Evolutionary conservation across 2,888 invertebrate species (phyloP).

Genomic region (Agrochola circellaris): DNA sequence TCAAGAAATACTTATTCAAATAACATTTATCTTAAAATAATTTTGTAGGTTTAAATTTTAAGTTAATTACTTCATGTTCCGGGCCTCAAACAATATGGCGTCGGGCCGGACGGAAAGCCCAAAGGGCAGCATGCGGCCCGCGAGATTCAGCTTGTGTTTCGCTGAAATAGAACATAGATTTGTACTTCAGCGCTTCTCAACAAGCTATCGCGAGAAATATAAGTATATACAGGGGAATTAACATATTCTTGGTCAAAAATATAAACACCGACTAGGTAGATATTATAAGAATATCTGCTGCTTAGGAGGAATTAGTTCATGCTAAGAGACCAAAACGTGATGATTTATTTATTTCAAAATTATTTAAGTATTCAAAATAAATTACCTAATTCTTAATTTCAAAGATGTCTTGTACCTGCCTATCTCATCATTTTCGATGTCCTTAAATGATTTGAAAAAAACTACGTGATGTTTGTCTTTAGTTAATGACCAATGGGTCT

Average conservation of each 20-base stretch:
- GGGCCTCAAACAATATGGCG: slow-evolving; percentile 64
- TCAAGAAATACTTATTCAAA: slow-evolving; percentile 42
- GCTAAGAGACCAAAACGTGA: neutral
- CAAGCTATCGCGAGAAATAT: neutral
- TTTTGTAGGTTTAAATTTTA: slow-evolving; percentile 41
- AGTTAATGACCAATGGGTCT: too few species aligned
- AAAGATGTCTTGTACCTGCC: neutral
- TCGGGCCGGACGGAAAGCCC: slow-evolving; percentile 63
- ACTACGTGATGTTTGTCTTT: neutral
- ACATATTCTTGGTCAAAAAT: slow-evolving; percentile 55
- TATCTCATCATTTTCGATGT: neutral
- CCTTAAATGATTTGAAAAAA: neutral
- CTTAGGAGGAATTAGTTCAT: neutral
- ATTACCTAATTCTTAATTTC: neutral
- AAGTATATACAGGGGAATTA: neutral
- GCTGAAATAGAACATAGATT: slow-evolving; percentile 61
- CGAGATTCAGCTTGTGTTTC: slow-evolving; percentile 61
- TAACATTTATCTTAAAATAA: slow-evolving; percentile 41
- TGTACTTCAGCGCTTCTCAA: slow-evolving; percentile 32
- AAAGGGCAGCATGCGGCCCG: slow-evolving; percentile 65
- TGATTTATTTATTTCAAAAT: neutral
- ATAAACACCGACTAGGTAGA: slow-evolving; percentile 13
- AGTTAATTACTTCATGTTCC: slow-evolving; percentile 63
- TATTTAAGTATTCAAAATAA: neutral
- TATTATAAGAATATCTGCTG: neutral